These are phyloP conservation scores for Dasypogon diadema DNA, from an alignment of 2,888 invertebrate species.

Conservation along the genomic window DNA sequence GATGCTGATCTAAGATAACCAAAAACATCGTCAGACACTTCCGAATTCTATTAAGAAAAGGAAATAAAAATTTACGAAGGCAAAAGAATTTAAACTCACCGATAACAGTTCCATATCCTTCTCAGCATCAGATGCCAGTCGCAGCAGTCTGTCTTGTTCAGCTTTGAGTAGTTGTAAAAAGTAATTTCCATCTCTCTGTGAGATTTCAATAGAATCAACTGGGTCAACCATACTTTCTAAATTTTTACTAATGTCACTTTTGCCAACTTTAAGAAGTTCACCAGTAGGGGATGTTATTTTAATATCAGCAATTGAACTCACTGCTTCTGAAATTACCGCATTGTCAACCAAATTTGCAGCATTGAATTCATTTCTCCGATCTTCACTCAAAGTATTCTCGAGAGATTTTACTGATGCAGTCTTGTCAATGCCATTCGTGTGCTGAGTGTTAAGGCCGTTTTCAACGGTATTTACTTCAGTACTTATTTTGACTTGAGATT, in stretches of 20 bases:
- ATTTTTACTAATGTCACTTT: not conserved
- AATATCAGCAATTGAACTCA: slow-evolving; percentile 15
- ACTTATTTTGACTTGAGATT: slow-evolving; percentile 48
- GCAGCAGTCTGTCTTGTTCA: slow-evolving; percentile 79
- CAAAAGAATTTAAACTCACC: not conserved
- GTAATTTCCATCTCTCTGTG: slow-evolving; percentile 80
- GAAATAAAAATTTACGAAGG: slow-evolving; percentile 21
- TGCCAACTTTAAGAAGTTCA: slow-evolving; percentile 2
- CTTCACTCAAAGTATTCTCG: slow-evolving; percentile 15
- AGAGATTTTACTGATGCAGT: slow-evolving; percentile 1
- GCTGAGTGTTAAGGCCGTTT: not conserved
- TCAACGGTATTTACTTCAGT: not conserved
- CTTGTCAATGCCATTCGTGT: slow-evolving; percentile 5
- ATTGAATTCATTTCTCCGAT: not conserved
- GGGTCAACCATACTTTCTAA: too few relatives aligned
- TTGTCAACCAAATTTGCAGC: slow-evolving; percentile 2
- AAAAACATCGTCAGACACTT: slow-evolving; percentile 80
- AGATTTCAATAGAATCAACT: slow-evolving; percentile 56
- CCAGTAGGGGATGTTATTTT: not conserved
- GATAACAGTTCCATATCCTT: slow-evolving; percentile 73
- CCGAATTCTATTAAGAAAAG: slow-evolving; percentile 65
- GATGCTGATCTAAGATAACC: slow-evolving; percentile 89
- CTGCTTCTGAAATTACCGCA: slow-evolving; percentile 5
- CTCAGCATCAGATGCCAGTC: slow-evolving; percentile 77
- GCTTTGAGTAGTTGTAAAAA: slow-evolving; percentile 81